Conservation (phyloP, 2,113 vertebrate genomes). For the Toxostoma redivivum region DNA sequence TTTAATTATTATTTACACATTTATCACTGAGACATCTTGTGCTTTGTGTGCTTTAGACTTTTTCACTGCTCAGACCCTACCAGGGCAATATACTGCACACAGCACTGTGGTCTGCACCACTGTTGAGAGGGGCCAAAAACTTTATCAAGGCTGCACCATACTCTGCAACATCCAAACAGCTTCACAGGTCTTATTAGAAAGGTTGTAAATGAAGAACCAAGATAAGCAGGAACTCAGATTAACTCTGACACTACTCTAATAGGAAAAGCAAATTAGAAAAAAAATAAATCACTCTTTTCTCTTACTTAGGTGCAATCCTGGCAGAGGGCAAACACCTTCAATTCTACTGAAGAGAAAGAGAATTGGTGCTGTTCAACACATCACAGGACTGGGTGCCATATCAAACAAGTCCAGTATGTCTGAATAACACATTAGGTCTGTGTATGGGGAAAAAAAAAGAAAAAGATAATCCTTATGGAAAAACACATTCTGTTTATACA, state of each 20-base stretch:
- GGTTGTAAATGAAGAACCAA: not conserved
- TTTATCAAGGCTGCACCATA: not conserved
- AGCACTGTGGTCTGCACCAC: not conserved
- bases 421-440: not conserved
- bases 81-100: not conserved
- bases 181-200: not conserved
- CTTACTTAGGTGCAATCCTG: not conserved
- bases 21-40: not conserved
- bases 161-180: not conserved
- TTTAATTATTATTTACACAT: not conserved
- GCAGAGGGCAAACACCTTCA: not conserved
- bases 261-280: not conserved
- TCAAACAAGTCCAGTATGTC: not conserved
- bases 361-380: not conserved
- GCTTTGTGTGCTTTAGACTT: not conserved
- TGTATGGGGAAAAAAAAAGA: not conserved
- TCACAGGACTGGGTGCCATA: accelerated
- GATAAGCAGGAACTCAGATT: not conserved
- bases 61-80: not conserved
- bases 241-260: not conserved
- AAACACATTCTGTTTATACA: not conserved
- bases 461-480: not conserved
- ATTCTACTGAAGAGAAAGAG: not conserved
- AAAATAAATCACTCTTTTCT: not conserved
- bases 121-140: not conserved